Evolutionary conservation across 2,113 vertebrate genomes (phyloP).

Genomic region (Platycercus adscitus): DNA sequence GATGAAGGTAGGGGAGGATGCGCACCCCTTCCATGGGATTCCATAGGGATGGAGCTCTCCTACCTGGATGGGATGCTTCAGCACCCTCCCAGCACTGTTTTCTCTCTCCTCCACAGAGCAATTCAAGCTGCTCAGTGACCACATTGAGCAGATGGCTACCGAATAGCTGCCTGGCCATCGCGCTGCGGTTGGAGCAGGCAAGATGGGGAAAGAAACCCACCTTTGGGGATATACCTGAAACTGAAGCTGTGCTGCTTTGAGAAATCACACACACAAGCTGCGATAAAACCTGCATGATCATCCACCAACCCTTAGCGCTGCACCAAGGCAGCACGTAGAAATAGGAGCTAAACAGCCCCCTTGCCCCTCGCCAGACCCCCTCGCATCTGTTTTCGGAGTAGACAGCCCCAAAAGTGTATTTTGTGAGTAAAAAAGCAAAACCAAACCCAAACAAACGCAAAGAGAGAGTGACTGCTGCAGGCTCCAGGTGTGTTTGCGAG

Average conservation of each 20-base stretch:
- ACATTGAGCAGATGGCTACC: constrained; percentile 91
- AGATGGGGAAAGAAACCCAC: background rate
- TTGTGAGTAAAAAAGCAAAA: background rate
- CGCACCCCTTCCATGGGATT: rapidly evolving
- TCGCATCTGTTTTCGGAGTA: rapidly evolving
- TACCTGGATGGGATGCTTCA: rapidly evolving
- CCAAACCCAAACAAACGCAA: background rate
- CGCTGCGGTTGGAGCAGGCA: rapidly evolving
- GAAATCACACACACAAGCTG: background rate
- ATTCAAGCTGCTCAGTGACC: constrained; percentile 92
- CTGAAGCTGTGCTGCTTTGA: constrained; percentile 4
- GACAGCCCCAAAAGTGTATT: background rate
- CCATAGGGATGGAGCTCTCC: background rate
- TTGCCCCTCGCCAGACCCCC: background rate
- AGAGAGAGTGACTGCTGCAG: background rate
- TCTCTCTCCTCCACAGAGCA: constrained; percentile 81
- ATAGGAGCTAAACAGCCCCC: constrained; percentile 8
- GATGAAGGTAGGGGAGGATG: constrained; percentile 83
- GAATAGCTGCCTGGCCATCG: constrained; percentile 64
- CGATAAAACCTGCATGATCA: constrained; percentile 72
- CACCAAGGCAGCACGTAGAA: constrained; percentile 38
- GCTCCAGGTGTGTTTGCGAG: background rate
- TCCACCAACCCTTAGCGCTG: constrained; percentile 22
- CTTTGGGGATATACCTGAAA: background rate
- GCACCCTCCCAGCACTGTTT: background rate